Base-by-base conservation (phyloP, 2,797 vertebrate species). In the Clarias laeviceps region DNA sequence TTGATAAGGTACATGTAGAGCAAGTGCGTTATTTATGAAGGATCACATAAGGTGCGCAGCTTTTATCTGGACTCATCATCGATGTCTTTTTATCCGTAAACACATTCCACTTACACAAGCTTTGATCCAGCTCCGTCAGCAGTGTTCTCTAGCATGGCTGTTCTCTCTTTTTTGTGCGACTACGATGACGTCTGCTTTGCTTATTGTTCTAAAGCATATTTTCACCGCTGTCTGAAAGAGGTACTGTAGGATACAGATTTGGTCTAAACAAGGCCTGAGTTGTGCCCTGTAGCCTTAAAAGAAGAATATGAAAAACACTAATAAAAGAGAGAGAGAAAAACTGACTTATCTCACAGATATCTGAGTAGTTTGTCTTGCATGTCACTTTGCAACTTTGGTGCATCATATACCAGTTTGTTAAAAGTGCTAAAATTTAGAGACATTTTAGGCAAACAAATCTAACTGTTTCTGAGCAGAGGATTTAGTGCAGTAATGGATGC, bases 41-140 rank as follows among this genome's bases (percentile, higher is more conserved):
- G 17, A 3, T 50, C 59, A 64, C 32, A 65, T 7, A 65, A 50
- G 22, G 37, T 65, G 37, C 17, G 0, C 34, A 32, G 22, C 37
- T 45, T 80, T 80, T 80, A 80, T 66, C 37, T 27, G 61, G 62
- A 17, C 62, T 8, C 14, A 6, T 65, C 15, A 66, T 20, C 8
- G 50, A 6, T 45, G n/a, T 65, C 78, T 27, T 45, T 40, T 65
- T 45, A 2, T 50, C 24, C 40, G 11, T 18, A 66, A 80, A 80
- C 37, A 65, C 62, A 80, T n/a, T 29, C n/a, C n/a, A 80, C 37
- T 50, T 50, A 66, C 37, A 80, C 37, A 45, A 0, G n/a, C 78
- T 65, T 80, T 80, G 24, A 80, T 80, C 78, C 78, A 11, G 24
- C 37, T 29, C 37, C 24, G 32, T 66, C 79, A 80, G 24, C 20